Conservation (phyloP, 2,888 invertebrate genomes). For the Nymphalis c-album region DNA sequence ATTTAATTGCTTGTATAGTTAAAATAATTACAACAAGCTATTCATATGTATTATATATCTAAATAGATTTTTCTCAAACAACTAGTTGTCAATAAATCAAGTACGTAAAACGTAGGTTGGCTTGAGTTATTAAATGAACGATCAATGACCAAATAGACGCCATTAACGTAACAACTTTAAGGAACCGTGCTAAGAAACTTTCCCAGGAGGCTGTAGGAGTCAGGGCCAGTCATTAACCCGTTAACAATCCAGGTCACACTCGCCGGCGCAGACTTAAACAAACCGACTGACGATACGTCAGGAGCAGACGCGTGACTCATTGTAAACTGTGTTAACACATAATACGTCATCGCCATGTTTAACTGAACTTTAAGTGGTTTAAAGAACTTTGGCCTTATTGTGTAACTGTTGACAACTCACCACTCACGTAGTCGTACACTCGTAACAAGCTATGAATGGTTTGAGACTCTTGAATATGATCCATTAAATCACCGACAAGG, state of each 20-base stretch:
- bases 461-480: conserved; percentile 24
- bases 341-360: conserved; percentile 35
- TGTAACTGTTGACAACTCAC: conserved; percentile 32
- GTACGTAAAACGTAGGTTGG: not conserved
- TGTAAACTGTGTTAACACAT: conserved; percentile 28
- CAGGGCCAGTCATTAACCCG: conserved; percentile 72
- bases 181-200: conserved; percentile 58
- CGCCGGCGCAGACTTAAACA: conserved; percentile 58
- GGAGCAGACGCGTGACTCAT: conserved; percentile 61
- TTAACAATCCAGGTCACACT: conserved; percentile 70
- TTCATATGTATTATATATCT: too few species aligned
- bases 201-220: conserved; percentile 57
- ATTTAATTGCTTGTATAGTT: not conserved
- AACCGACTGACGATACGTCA: conserved; percentile 51
- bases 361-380: conserved; percentile 32
- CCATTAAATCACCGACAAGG: conserved; percentile 21
- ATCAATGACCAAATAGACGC: not conserved
- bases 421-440: conserved; percentile 22
- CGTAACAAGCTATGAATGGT: conserved; percentile 24
- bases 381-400: conserved; percentile 35
- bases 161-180: conserved; percentile 18
- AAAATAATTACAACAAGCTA: not conserved
- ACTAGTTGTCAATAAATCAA: not conserved
- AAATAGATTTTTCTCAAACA: not conserved
- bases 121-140: not conserved